Evolutionary conservation across 2,797 vertebrate genomes (phyloP).

Genomic region (Iguana delicatissima): DNA sequence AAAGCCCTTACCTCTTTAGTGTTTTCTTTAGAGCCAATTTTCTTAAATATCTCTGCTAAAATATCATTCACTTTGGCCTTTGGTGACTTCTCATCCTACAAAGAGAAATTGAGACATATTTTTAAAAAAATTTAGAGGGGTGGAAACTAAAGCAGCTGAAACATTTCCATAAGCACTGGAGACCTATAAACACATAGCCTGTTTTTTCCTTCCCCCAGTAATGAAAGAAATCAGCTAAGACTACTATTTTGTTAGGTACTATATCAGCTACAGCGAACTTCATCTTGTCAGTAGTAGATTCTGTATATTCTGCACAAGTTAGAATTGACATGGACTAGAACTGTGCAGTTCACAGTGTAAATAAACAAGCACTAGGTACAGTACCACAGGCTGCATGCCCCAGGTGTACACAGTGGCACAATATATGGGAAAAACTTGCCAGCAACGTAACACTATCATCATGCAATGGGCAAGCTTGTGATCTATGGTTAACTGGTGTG

Average conservation of each 20-base stretch:
- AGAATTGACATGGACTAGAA: neutral
- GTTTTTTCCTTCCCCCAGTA: neutral
- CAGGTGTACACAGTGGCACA: neutral
- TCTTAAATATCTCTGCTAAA: conserved; percentile 98
- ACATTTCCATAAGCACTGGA: neutral
- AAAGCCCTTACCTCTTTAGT: conserved; percentile 91
- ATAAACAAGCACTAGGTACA: neutral
- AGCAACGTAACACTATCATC: neutral
- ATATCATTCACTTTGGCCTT: conserved; percentile 97
- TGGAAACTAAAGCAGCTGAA: neutral
- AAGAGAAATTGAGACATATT: conserved; percentile 26
- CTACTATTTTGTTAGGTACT: neutral
- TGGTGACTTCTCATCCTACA: conserved; percentile 93
- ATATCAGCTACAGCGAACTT: neutral
- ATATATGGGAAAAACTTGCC: neutral
- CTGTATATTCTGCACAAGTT: neutral
- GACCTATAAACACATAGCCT: neutral
- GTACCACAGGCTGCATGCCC: neutral
- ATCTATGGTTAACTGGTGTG: neutral
- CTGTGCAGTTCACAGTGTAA: neutral
- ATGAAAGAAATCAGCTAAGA: neutral
- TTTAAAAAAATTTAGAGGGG: neutral
- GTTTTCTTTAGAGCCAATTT: conserved; percentile 99
- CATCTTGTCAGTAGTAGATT: neutral
- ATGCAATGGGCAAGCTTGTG: neutral